Evolutionary conservation across 2,888 invertebrate genomes (phyloP).

Genomic region (Ctena decussata): DNA sequence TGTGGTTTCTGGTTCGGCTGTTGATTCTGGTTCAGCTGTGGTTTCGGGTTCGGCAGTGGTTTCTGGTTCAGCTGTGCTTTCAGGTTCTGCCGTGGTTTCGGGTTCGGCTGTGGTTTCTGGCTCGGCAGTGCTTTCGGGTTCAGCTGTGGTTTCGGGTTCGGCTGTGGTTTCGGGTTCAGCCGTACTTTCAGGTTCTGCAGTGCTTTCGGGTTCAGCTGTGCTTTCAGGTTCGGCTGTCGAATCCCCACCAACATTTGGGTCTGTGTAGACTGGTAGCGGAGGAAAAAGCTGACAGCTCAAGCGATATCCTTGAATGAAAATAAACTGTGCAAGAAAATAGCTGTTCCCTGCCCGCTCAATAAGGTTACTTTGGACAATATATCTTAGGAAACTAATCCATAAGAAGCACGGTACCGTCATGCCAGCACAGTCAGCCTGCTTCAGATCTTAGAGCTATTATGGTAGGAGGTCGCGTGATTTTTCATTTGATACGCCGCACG

Average conservation of each 20-base stretch:
- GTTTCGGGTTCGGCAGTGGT: constrained; percentile 83
- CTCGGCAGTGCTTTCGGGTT: constrained; percentile 61
- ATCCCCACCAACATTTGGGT: constrained; percentile 36
- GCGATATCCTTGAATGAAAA: constrained; percentile 41
- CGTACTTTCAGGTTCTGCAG: constrained; percentile 81
- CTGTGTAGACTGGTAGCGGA: constrained; percentile 13
- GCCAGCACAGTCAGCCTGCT: no score
- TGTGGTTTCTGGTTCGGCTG: background rate
- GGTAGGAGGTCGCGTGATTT: no score
- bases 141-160: constrained; percentile 19
- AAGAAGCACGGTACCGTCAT: no score
- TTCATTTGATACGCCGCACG: no score
- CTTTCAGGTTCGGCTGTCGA: constrained; percentile 84
- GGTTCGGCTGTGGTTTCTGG: constrained; percentile 64
- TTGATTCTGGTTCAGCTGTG: constrained; percentile 74
- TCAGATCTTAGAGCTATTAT: no score
- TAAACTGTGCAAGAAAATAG: no score
- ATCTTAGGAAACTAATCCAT: no score
- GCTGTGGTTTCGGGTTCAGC: constrained; percentile 70
- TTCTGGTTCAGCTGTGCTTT: constrained; percentile 81
- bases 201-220: constrained; percentile 78
- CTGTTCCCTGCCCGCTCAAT: no score
- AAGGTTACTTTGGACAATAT: no score
- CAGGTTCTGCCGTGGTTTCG: constrained; percentile 77
- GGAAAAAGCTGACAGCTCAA: constrained; percentile 65